A percentile compares a stretch with the other conserved stretches of the same genome.
Evolutionary conservation across 2,888 invertebrate species (phyloP).

Genomic region (Polymixis lichenea): DNA sequence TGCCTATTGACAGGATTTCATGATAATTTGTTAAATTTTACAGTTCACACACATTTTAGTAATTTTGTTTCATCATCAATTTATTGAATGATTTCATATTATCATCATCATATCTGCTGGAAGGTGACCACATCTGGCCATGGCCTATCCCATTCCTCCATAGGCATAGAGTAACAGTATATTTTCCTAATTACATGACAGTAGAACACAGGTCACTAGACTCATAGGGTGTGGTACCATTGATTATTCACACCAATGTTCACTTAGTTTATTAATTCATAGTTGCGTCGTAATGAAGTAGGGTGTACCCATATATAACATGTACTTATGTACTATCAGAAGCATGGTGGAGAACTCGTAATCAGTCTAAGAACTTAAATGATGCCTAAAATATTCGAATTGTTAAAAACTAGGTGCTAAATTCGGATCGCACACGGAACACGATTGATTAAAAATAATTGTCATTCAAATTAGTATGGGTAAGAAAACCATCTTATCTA

Average conservation of each 20-base stretch:
- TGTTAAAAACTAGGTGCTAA: background rate
- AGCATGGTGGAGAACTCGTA: constrained; percentile 5
- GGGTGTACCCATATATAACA: constrained; percentile 11
- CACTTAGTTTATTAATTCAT: constrained; percentile 36
- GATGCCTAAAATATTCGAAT: constrained; percentile 21
- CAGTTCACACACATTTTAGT: background rate
- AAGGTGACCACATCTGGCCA: constrained; percentile 20
- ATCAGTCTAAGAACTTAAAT: constrained; percentile 10
- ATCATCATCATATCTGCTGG: constrained; percentile 6
- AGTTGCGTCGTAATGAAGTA: constrained; percentile 18
- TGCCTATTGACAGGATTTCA: constrained; percentile 15
- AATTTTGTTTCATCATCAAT: constrained; percentile 2
- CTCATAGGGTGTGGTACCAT: constrained; percentile 63
- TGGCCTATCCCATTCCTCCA: background rate
- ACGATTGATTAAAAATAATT: constrained; percentile 48
- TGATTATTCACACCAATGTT: constrained; percentile 51
- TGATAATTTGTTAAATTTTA: constrained; percentile 35
- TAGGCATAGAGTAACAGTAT: constrained; percentile 12
- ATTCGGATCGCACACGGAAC: constrained; percentile 19
- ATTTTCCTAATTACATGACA: constrained; percentile 15
- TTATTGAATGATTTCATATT: background rate
- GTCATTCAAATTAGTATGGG: constrained; percentile 31
- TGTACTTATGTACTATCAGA: background rate
- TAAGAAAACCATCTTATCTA: constrained; percentile 39
- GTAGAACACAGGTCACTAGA: constrained; percentile 36